These are phyloP conservation scores for Dendroctonus ponderosae DNA, from an alignment of 1,140 invertebrate species.

Conservation along the genomic window DNA sequence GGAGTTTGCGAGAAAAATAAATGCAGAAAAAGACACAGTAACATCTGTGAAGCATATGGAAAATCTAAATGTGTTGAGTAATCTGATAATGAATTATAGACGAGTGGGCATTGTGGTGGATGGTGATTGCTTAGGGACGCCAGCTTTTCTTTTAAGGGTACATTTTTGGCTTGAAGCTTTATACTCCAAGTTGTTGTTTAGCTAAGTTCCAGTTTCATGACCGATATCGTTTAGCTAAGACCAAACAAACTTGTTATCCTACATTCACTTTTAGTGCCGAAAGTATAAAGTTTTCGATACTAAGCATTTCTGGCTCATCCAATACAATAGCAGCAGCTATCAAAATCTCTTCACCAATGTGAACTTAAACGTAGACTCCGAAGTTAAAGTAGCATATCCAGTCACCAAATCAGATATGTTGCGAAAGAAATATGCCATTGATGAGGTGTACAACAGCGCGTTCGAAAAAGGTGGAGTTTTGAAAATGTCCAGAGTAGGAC, in stretches of 20 bases:
- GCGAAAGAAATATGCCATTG: conserved; percentile 22
- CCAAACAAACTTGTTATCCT: too few relatives aligned
- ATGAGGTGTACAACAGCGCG: conserved; percentile 52
- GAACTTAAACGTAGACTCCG: conserved; percentile 37
- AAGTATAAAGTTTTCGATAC: conserved; percentile 31
- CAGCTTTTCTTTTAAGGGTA: background rate
- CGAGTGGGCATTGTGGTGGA: background rate
- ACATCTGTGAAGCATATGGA: background rate
- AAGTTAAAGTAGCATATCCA: conserved; percentile 33
- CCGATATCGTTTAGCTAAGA: too few relatives aligned
- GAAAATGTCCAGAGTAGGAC: conserved; percentile 54
- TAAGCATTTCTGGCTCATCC: conserved; percentile 38
- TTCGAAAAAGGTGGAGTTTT: conserved; percentile 54
- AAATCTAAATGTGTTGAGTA: conserved; percentile 1
- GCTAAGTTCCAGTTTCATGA: too few relatives aligned
- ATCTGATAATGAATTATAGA: conserved; percentile 3
- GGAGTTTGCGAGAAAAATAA: too few relatives aligned
- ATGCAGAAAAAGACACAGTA: background rate
- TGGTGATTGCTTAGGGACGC: background rate
- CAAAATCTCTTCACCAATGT: conserved; percentile 30
- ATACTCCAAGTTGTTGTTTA: too few relatives aligned
- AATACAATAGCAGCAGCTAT: conserved; percentile 15
- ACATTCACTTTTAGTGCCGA: conserved; percentile 30
- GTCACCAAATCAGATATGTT: conserved; percentile 3
- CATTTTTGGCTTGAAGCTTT: background rate